Evolutionary conservation across 1,140 invertebrate genomes (phyloP), one percentile per base, ranked within the genome.

Genomic region (Drosophila nasuta): DNA sequence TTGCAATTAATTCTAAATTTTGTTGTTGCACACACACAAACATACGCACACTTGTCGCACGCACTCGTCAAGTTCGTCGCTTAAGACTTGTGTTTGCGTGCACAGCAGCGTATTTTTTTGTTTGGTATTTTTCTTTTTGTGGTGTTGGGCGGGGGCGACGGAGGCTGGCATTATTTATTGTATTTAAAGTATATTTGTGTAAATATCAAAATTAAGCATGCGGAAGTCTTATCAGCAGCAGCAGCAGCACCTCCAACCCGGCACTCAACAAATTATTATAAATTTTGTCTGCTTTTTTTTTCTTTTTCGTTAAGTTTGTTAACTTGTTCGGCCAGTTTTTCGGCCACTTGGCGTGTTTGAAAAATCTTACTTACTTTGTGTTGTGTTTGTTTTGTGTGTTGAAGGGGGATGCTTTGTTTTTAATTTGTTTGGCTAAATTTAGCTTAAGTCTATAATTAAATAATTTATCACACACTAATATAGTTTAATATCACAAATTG

Each of bases 161-260:
- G 48, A 60, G 71, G 63, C 60, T 76, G 54, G 49, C 52, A 63
- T 82, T 71, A 82, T 77, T 88, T 75, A 68, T 82, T 82, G 62
- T 66, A 68, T 67, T 77, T 77, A 8, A 60, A 63, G 59, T 13
- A 59, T 73, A 63, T 63, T 80, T 80, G 75, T 80, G 70, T 90
- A 90, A 89, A 89, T 66, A 76, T 79, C 72, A 73, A 74, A 90
- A 76, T 89, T 79, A 89, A 79, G 85, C 77, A 88, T 89, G 85
- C 83, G 83, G 83, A 88, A 88, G 83, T 88, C 80, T 88, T 88
- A 88, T 88, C 83, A 83, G 8, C 35, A 38, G 35, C 30, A 33
- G 0, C 20, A 20, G 20, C 20, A 33, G 59, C 46, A 15, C 25
- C 59, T 56, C 62, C 38, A 51, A 54, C 54, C 41, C 51, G 56